Evolutionary conservation across 2,797 vertebrate species (phyloP), one percentile per base, ranked within the genome.

Genomic region (Cyprinodon diabolis): DNA sequence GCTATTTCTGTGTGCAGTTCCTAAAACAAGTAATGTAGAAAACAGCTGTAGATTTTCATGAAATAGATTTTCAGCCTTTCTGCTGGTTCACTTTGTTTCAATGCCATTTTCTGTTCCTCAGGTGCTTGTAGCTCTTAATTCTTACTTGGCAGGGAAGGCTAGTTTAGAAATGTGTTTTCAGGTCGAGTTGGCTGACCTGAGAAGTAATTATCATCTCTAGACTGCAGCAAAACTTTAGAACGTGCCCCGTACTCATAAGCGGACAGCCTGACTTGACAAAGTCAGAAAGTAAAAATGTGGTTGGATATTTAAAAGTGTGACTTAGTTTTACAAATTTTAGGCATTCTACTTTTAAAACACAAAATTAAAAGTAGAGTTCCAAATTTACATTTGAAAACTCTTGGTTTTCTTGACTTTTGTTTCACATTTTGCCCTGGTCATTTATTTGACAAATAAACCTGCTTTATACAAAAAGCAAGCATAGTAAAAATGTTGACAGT

Each of bases 11-110:
- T 90, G 90, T 91, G 89, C 74, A 80, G 84, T 82, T 93, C 91
- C 85, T 86, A 92, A 87, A 92, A 94, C 89, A 94, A 91, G 93
- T 93, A 90, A 94, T 92, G 93, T 91, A 91, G 74, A 93, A 91
- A 93, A 89, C 93, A 94, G 91, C 90, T 93, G 92, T 77, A 90
- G 83, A 25, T 84, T 86, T 87, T 82, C 88, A 68, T 89, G 68
- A 85, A 85, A 87, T 77, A 76, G 43, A 60, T 68, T 77, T 81
- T 88, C 71, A 56, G 72, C 81, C 62, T 19, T 57, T 82, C 69
- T 86, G 85, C 82, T 77, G 83, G 85, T 78, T 54, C 75, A 75
- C 85, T 91, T 85, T 89, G 83, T 90, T 84, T 77, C 75, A 72
- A 82, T 84, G 84, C 75, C 72, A 80, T 89, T 89, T 84, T 85